Percentiles rank a stretch among this genome's conserved stretches.
These are phyloP conservation scores for Seira sanloemensis DNA, from an alignment of 2,888 invertebrate species.

Conservation along the genomic window DNA sequence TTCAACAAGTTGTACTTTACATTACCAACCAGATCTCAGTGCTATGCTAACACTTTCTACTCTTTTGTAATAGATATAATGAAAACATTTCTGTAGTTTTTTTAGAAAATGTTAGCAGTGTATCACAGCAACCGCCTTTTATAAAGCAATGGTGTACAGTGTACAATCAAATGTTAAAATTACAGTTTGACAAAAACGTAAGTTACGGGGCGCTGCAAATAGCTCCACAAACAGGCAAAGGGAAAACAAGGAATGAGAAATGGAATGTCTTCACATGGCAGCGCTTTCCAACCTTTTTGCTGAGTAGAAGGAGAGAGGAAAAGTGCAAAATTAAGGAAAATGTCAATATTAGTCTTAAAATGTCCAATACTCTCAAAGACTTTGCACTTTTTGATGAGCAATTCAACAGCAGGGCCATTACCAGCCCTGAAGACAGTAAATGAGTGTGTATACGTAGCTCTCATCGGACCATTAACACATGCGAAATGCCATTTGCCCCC, in stretches of 20 bases:
- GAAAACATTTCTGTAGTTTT: too few relatives aligned
- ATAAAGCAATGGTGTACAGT: too few relatives aligned
- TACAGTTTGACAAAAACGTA: too few relatives aligned
- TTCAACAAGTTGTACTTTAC: conserved; percentile 15
- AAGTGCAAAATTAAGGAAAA: neutral
- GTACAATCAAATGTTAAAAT: too few relatives aligned
- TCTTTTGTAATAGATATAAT: too few relatives aligned
- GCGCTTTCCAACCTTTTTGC: neutral
- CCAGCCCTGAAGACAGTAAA: conserved; percentile 15
- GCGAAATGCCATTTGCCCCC: neutral
- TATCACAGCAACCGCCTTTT: too few relatives aligned
- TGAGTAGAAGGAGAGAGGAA: neutral
- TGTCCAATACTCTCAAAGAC: neutral
- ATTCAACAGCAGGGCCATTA: conserved; percentile 21
- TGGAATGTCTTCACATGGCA: neutral
- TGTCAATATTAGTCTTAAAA: conserved; percentile 10
- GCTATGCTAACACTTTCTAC: too few relatives aligned
- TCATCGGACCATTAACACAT: neutral
- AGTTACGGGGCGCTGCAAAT: too few relatives aligned
- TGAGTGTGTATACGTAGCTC: neutral
- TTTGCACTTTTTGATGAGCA: conserved; percentile 42
- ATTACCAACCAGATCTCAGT: too few relatives aligned
- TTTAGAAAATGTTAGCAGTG: too few relatives aligned
- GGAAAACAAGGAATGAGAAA: too few relatives aligned
- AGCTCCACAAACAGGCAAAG: too few relatives aligned